These are phyloP conservation scores for Apteryx mantelli DNA, from an alignment of 2,113 vertebrate species.

Conservation along the genomic window DNA sequence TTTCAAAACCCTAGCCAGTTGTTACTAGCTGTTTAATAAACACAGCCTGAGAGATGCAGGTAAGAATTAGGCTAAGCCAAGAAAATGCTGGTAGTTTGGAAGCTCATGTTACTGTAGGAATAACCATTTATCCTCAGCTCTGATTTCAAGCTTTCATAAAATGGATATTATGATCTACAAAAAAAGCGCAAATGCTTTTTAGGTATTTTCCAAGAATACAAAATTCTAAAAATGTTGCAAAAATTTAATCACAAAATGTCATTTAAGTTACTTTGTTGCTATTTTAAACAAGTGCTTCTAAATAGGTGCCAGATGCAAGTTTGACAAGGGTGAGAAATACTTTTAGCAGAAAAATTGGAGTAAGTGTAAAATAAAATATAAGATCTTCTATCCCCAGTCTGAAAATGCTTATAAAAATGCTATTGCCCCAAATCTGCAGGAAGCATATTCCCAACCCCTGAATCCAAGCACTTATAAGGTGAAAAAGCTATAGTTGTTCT, in stretches of 20 bases:
- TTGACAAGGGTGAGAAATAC: background rate
- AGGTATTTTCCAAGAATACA: background rate
- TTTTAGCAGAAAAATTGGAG: background rate
- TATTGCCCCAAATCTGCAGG: background rate
- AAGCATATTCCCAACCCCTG: background rate
- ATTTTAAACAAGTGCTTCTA: background rate
- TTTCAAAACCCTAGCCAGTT: background rate
- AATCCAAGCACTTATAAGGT: background rate
- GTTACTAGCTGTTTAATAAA: slow-evolving; percentile 1
- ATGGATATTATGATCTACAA: background rate
- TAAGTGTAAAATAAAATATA: background rate
- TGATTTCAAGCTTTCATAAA: background rate
- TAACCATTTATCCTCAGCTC: background rate
- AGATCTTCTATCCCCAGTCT: too few relatives aligned
- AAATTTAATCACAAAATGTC: background rate
- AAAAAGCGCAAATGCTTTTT: background rate
- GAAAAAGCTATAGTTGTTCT: background rate
- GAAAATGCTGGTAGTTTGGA: background rate
- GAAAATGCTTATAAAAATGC: background rate
- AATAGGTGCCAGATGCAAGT: background rate
- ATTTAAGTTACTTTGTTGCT: background rate
- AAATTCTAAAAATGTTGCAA: background rate
- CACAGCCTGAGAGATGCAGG: background rate
- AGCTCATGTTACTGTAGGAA: background rate
- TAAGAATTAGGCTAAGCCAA: background rate